Evolutionary conservation across 2,888 invertebrate species (phyloP), one percentile per base, ranked within the genome.

Genomic region (Tetropium fuscum): DNA sequence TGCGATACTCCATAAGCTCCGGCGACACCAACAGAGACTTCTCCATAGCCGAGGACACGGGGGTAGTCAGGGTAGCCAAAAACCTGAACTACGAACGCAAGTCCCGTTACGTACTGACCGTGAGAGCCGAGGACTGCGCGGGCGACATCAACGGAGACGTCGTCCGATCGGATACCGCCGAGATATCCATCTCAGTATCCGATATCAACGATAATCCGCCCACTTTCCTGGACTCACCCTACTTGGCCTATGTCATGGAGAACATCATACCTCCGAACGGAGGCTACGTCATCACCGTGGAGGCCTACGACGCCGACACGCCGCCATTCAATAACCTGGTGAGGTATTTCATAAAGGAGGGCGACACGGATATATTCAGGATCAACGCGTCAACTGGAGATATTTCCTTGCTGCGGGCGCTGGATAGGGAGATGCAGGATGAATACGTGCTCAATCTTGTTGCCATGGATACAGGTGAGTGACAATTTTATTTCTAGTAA

Each of bases 161-260:
- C 72, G 86, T 85, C 20, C 87, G 87, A 78, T 90, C 86, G 78
- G 93, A 91, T 84, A 92, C 88, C 56, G 93, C 89, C 69, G 91
- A 92, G 80, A 87, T 96, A 71, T 88, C 91, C 61, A 93, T 97
- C 74, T 88, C 88, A 56, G 91, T 97, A 51, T 88, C 92, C 68
- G 96, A 97, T 82, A 92, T 96, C 77, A 97, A 97, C 83, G 97
- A 97, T 83, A 95, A 95, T 78, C 91, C 92, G 20, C 97, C 97
- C 38, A 91, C 93, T 38, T 97, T 97, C 82, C 84, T 94, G 70
- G 93, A 97, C 82, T 95, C 96, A n/a, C 97, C 97, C 0, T 97
- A 96, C 83, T 84, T 94, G 77, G 94, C 95, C 2, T 92, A 93
- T 80, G 95, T 97, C 57, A 94, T 95, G 90, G 97, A 98, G 84